Conservation (phyloP, 2,113 vertebrate genomes). For the Trichechus manatus region DNA sequence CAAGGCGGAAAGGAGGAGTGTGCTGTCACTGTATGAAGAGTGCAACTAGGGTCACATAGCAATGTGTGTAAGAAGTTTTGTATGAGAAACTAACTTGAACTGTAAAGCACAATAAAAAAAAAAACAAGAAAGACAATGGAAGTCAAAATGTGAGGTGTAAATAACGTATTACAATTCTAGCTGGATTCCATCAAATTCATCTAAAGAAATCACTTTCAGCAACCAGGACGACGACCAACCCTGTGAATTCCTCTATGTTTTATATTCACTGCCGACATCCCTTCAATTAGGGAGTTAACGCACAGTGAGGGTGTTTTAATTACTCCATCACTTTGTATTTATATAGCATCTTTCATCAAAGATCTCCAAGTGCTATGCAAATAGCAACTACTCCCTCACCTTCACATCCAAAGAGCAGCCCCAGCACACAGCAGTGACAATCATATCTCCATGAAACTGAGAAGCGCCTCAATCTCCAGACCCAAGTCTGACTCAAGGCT, state of each 20-base stretch:
- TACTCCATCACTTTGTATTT: neutral
- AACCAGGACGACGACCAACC: neutral
- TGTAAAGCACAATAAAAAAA: neutral
- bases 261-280: neutral
- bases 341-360: neutral
- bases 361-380: neutral
- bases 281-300: neutral
- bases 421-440: neutral
- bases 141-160: neutral
- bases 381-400: neutral
- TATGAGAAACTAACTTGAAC: too few relatives aligned
- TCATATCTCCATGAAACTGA: neutral
- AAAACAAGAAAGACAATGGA: conserved; percentile 13
- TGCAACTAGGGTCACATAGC: too few relatives aligned
- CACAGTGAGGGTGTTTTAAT: neutral
- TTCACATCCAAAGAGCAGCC: neutral
- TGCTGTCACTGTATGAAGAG: too few relatives aligned
- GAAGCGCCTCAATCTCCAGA: neutral
- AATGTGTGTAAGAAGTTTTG: too few relatives aligned
- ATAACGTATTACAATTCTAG: conserved; percentile 1
- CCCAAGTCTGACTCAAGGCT: neutral
- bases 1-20: too few relatives aligned
- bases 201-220: conserved; percentile 1
- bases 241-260: neutral
- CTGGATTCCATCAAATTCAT: neutral